Evolutionary conservation across 2,888 invertebrate species (phyloP).

Genomic region (Aphodius sticticus): DNA sequence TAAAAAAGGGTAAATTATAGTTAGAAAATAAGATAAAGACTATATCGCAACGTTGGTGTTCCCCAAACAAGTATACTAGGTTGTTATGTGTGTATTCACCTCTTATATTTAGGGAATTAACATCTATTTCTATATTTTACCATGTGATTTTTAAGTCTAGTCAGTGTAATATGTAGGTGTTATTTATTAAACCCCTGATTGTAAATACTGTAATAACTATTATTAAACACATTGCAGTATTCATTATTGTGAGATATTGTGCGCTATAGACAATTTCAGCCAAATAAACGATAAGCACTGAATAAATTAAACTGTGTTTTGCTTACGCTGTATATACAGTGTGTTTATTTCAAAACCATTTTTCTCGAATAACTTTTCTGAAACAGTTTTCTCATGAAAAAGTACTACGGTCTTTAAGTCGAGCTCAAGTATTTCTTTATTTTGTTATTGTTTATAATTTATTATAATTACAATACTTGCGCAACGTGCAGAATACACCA

Average conservation of each 20-base stretch:
- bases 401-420: no score
- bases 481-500: no score
- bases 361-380: no score
- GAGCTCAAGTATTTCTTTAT: no score
- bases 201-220: slow-evolving; percentile 4
- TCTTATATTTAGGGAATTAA: neutral
- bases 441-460: no score
- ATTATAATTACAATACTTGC: no score
- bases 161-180: slow-evolving; percentile 19
- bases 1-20: slow-evolving; percentile 18
- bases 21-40: slow-evolving; percentile 16
- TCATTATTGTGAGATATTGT: neutral
- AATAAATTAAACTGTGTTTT: neutral
- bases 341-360: no score
- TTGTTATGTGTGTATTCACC: neutral
- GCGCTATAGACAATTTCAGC: neutral
- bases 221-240: neutral
- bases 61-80: slow-evolving; percentile 6
- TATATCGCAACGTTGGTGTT: slow-evolving; percentile 18
- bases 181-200: slow-evolving; percentile 14
- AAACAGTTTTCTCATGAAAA: no score
- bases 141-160: slow-evolving; percentile 21
- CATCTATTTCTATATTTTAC: slow-evolving; percentile 22
- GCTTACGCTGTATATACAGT: neutral
- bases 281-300: neutral